Percentiles rank a stretch among this genome's conserved stretches.
These are phyloP conservation scores for Coecobrya sp. DNA, from an alignment of 2,888 invertebrate genomes.

Conservation along the genomic window DNA sequence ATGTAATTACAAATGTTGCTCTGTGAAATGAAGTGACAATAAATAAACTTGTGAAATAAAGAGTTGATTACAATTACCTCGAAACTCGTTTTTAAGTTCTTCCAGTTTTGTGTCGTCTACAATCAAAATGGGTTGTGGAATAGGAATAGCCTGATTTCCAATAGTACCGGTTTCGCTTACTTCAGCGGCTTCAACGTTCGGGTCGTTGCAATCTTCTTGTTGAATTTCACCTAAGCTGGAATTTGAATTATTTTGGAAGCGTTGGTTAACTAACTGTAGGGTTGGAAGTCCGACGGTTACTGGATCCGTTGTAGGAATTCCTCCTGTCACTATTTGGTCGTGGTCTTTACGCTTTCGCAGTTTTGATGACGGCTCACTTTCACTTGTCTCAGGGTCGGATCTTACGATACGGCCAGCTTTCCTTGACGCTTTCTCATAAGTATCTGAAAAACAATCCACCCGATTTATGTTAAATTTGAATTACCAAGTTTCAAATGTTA, in stretches of 20 bases:
- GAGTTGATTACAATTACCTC: background rate
- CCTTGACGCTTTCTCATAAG: background rate
- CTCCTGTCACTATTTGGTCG: background rate
- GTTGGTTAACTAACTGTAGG: too few relatives aligned
- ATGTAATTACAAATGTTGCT: too few relatives aligned
- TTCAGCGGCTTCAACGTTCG: background rate
- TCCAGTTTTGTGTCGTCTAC: background rate
- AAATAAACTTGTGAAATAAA: too few relatives aligned
- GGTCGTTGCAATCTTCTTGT: too few relatives aligned
- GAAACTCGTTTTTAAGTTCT: background rate
- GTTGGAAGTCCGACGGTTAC: background rate
- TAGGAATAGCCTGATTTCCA: too few relatives aligned
- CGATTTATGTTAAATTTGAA: background rate
- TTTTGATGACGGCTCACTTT: background rate
- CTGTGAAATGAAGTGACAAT: too few relatives aligned
- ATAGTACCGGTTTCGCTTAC: too few relatives aligned
- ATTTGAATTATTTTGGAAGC: too few relatives aligned
- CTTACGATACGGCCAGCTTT: background rate
- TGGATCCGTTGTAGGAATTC: background rate
- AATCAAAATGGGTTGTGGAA: background rate
- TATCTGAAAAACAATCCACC: background rate
- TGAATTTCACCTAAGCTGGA: too few relatives aligned
- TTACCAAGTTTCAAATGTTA: background rate
- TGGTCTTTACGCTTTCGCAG: background rate
- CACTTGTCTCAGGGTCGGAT: background rate